These are phyloP conservation scores for Dendrolimus pini DNA, from an alignment of 2,888 invertebrate genomes.

Conservation along the genomic window DNA sequence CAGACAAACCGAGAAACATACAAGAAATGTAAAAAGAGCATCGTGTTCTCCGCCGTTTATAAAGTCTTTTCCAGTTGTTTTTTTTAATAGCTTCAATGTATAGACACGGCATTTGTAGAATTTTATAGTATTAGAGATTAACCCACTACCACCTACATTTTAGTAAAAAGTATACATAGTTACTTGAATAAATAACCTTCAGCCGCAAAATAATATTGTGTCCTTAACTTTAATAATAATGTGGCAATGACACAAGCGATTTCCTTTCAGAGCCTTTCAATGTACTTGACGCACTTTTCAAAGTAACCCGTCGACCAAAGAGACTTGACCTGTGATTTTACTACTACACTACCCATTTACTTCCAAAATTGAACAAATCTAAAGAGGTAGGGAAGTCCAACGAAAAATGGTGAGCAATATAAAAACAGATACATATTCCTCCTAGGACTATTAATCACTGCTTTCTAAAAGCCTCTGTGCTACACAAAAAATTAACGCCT, in stretches of 20 bases:
- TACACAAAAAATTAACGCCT: slow-evolving; percentile 44
- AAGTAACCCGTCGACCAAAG: slow-evolving; percentile 27
- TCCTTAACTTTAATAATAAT: neutral
- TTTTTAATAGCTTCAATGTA: no score
- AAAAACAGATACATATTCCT: slow-evolving; percentile 43
- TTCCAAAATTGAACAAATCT: slow-evolving; percentile 4
- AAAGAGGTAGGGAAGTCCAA: neutral
- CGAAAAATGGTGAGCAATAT: slow-evolving; percentile 18
- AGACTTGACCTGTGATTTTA: slow-evolving; percentile 16
- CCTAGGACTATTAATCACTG: slow-evolving; percentile 61
- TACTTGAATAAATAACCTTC: neutral
- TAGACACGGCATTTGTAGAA: no score
- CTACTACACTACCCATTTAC: slow-evolving; percentile 6
- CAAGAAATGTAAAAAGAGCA: no score
- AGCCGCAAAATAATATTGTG: no score
- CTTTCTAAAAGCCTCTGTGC: slow-evolving; percentile 58
- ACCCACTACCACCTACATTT: no score
- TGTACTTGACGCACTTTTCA: slow-evolving; percentile 28
- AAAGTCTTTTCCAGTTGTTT: no score
- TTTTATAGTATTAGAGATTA: no score
- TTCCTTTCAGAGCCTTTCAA: slow-evolving; percentile 8
- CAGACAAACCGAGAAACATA: no score
- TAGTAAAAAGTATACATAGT: neutral
- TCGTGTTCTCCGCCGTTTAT: no score
- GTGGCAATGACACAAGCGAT: slow-evolving; percentile 6